Evolutionary conservation across 2,797 vertebrate species (phyloP).

Genomic region (Pseudotriccus pelzelni): DNA sequence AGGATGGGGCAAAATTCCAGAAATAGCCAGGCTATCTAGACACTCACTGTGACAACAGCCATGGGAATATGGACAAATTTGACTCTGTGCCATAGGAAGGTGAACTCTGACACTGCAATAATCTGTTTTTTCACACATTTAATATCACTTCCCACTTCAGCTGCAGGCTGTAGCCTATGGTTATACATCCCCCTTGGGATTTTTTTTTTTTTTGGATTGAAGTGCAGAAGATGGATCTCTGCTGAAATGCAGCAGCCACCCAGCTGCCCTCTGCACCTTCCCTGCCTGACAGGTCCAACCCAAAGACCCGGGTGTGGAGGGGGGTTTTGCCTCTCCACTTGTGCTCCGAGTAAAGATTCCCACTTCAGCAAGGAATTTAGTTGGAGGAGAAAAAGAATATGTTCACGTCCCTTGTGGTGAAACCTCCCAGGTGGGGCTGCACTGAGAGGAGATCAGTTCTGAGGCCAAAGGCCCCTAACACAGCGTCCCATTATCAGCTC

Average conservation of each 20-base stretch:
- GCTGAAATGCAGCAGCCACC: neutral
- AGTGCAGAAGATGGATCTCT: neutral
- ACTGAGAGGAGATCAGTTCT: slow-evolving; percentile 18
- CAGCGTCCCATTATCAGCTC: neutral
- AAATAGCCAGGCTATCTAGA: neutral
- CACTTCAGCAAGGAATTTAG: neutral
- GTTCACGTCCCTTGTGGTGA: neutral
- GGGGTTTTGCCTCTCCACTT: neutral
- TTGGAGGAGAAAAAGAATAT: neutral
- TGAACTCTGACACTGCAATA: neutral
- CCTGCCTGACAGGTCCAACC: neutral
- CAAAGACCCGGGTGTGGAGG: neutral
- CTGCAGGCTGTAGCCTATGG: neutral
- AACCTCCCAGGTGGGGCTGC: slow-evolving; percentile 48
- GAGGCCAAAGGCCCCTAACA: slow-evolving; percentile 8
- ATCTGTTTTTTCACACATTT: neutral
- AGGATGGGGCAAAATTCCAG: neutral
- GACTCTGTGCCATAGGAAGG: rapidly evolving
- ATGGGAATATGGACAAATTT: neutral
- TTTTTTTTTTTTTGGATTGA: neutral
- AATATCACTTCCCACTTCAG: neutral
- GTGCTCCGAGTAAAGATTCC: neutral
- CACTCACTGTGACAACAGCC: neutral
- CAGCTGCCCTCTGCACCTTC: neutral
- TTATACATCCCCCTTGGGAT: neutral